Evolutionary conservation across 1,140 invertebrate genomes (phyloP), one percentile per base, ranked within the genome.

Genomic region (Drosophila funebris): DNA sequence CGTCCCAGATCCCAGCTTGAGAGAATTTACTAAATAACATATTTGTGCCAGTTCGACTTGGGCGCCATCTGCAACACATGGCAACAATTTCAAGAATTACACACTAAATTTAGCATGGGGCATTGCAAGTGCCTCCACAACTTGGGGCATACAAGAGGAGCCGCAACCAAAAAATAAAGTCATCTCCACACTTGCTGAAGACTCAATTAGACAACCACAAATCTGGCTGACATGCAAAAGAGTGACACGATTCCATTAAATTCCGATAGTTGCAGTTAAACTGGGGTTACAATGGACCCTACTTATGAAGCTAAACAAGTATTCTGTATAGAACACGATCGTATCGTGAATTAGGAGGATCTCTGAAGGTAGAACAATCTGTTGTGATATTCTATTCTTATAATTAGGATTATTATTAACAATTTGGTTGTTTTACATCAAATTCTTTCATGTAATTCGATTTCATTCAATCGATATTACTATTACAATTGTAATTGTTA

Each of bases 11-110:
- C 48, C 52, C 64, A 63, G 46, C 41, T 46, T 18, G 16, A 29
- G 11, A 36, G 48, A 52, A 20, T 31, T 37, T 44, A 31, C 22
- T 29, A n/a, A 57, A 66, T 81, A 75, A 78, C 46, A 46, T 73
- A 52, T 82, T 75, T 81, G 74, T 82, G 81, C 81, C 81, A 79
- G 46, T 43, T 71, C 44, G 50, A 46, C 24, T 52, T 44, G 78
- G 43, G 69, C 63, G 66, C 71, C 71, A 73, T 69, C 22, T 64
- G 66, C 71, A 78, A 79, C 87, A 90, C 67, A 87, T 90, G 87
- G 76, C 63, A 90, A 74, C 87, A 68, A 87, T 90, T 90, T 90
- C 67, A 56, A 78, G 63, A 87, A 90, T 90, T 90, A 90, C 60
- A 71, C 87, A 85, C 87, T 82, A 90, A 90, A 90, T 90, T 90